These are phyloP conservation scores for Sebastes dallii DNA, from an alignment of 2,797 vertebrate genomes.

Conservation along the genomic window DNA sequence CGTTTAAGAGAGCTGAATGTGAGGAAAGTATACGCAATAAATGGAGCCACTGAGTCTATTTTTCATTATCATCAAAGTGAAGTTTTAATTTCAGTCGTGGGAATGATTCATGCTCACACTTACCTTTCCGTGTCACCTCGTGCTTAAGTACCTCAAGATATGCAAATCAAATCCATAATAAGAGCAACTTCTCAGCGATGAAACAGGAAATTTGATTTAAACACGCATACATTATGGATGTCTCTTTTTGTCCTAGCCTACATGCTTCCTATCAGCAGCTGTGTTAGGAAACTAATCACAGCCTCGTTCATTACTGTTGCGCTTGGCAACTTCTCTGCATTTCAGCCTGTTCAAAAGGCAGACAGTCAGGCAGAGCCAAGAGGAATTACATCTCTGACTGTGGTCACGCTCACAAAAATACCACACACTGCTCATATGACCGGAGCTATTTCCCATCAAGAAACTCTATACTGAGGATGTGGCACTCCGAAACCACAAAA, in stretches of 20 bases:
- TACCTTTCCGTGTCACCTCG: constrained; percentile 18
- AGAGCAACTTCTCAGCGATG: not conserved
- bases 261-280: constrained; percentile 12
- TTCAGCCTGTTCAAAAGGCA: constrained; percentile 36
- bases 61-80: constrained; percentile 18
- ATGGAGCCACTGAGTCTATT: not conserved
- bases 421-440: constrained; percentile 50
- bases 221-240: constrained; percentile 12
- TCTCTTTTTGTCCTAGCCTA: not conserved
- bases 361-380: constrained; percentile 43
- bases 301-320: constrained; percentile 42
- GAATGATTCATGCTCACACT: constrained; percentile 32
- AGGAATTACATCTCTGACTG: constrained; percentile 37
- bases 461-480: constrained; percentile 48
- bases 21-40: not conserved
- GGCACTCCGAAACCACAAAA: constrained; percentile 10
- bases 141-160: constrained; percentile 6
- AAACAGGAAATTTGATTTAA: constrained; percentile 41
- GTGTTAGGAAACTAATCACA: constrained; percentile 31
- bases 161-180: constrained; percentile 38
- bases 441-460: constrained; percentile 55
- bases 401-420: constrained; percentile 55
- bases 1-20: not conserved
- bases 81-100: constrained; percentile 14
- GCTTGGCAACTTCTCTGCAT: constrained; percentile 55